These are phyloP conservation scores for Lobophora halterata DNA, from an alignment of 2,888 invertebrate species.

Conservation along the genomic window DNA sequence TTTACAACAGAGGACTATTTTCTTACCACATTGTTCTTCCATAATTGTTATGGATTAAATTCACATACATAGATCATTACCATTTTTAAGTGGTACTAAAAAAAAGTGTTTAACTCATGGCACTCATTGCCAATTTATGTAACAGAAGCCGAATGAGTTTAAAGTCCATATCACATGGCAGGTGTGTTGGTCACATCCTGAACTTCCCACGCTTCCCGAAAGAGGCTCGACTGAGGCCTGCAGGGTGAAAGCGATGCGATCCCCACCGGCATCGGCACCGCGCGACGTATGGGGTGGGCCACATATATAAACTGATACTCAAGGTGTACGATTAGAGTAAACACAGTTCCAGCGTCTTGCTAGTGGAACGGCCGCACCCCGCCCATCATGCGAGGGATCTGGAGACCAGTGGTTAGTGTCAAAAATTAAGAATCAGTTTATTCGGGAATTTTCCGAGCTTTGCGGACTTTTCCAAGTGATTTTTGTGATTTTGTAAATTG, in stretches of 20 bases:
- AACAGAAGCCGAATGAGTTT: too few relatives aligned
- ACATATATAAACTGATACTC: conserved; percentile 59
- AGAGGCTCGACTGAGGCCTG: conserved; percentile 17
- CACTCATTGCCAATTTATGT: too few relatives aligned
- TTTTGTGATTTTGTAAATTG: neutral
- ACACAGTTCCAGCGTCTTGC: conserved; percentile 65
- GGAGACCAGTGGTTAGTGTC: conserved; percentile 82
- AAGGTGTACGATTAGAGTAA: conserved; percentile 61
- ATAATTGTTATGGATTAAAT: too few relatives aligned
- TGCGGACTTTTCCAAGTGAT: neutral
- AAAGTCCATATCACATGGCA: too few relatives aligned
- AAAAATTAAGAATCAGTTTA: conserved; percentile 19
- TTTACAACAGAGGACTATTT: too few relatives aligned
- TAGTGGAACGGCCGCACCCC: conserved; percentile 63
- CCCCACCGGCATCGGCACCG: conserved; percentile 49
- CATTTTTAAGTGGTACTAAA: too few relatives aligned
- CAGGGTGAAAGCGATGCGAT: conserved; percentile 45
- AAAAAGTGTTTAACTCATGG: too few relatives aligned
- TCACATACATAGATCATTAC: too few relatives aligned
- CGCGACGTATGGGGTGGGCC: conserved; percentile 52
- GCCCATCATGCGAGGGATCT: conserved; percentile 81
- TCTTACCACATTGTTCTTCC: too few relatives aligned
- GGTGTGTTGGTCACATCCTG: conserved; percentile 2
- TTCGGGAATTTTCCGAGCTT: conserved; percentile 2
- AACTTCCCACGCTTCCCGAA: conserved; percentile 42